Evolutionary conservation across 2,888 invertebrate species (phyloP).

Genomic region (Lacanobia oleracea): DNA sequence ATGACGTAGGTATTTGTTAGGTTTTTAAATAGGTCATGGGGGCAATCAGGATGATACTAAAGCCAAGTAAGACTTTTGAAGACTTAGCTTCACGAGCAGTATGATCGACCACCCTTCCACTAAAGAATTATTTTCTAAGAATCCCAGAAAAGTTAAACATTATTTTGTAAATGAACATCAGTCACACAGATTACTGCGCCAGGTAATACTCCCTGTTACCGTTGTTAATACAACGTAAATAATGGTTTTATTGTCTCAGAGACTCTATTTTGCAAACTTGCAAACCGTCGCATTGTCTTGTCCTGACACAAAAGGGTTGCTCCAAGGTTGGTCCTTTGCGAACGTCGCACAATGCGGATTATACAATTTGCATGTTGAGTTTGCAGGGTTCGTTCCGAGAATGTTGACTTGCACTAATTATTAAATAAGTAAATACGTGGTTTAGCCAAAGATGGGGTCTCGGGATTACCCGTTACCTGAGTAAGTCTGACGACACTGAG

Average conservation of each 20-base stretch:
- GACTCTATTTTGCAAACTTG: constrained; percentile 59
- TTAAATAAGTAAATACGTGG: constrained; percentile 8
- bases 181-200: too few relatives aligned
- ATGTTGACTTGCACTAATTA: constrained; percentile 44
- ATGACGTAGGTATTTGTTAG: too few relatives aligned
- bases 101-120: too few relatives aligned
- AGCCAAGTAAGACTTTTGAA: too few relatives aligned
- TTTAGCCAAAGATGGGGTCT: background rate
- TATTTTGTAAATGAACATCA: too few relatives aligned
- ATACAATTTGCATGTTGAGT: constrained; percentile 65
- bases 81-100: too few relatives aligned
- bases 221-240: constrained; percentile 25
- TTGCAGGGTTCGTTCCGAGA: background rate
- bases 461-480: background rate
- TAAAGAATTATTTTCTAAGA: too few relatives aligned
- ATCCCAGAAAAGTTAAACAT: too few relatives aligned
- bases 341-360: constrained; percentile 51
- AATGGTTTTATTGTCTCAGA: constrained; percentile 55
- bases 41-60: too few relatives aligned
- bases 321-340: constrained; percentile 36
- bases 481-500: background rate
- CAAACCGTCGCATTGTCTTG: constrained; percentile 48
- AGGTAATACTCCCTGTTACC: constrained; percentile 30
- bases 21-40: too few relatives aligned
- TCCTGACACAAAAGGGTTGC: constrained; percentile 43